phyloP scores from a whole-genome alignment of 2,888 invertebrate genomes.

The Perdita meconis region DNA sequence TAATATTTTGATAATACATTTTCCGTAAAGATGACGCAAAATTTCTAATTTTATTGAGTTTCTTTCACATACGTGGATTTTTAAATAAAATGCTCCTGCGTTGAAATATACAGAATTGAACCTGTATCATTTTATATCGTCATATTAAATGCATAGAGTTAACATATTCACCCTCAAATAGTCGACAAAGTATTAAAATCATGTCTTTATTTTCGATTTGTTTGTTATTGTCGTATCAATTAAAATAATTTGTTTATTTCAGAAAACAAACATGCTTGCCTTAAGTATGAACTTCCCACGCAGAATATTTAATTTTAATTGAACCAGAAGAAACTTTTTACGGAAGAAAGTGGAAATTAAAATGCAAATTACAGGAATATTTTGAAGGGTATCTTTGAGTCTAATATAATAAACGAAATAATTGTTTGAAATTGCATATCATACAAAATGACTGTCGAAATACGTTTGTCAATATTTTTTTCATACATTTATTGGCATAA shows the following conservation, averaged over 20 bases:
- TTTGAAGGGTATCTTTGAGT: not conserved
- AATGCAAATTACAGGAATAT: not conserved
- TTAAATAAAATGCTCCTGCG: too few relatives aligned
- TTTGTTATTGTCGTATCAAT: not conserved
- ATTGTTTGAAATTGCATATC: not conserved
- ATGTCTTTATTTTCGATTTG: not conserved
- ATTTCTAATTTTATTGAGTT: too few relatives aligned
- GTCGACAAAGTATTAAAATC: too few relatives aligned
- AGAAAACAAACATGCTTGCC: not conserved
- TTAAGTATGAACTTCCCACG: not conserved
- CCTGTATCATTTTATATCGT: too few relatives aligned
- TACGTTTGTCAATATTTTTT: constrained; percentile 11
- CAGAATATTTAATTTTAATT: not conserved
- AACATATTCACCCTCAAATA: too few relatives aligned
- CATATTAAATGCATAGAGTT: too few relatives aligned
- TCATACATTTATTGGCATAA: too few relatives aligned
- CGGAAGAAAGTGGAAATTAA: not conserved
- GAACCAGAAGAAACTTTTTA: constrained; percentile 1
- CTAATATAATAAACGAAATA: not conserved
- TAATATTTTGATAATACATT: too few relatives aligned
- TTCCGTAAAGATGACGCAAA: too few relatives aligned
- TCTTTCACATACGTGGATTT: too few relatives aligned
- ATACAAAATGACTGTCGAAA: constrained; percentile 3
- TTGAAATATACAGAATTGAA: too few relatives aligned
- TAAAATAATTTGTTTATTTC: not conserved